Conservation (phyloP, 2,888 invertebrate genomes). For the Torymus auratus region DNA sequence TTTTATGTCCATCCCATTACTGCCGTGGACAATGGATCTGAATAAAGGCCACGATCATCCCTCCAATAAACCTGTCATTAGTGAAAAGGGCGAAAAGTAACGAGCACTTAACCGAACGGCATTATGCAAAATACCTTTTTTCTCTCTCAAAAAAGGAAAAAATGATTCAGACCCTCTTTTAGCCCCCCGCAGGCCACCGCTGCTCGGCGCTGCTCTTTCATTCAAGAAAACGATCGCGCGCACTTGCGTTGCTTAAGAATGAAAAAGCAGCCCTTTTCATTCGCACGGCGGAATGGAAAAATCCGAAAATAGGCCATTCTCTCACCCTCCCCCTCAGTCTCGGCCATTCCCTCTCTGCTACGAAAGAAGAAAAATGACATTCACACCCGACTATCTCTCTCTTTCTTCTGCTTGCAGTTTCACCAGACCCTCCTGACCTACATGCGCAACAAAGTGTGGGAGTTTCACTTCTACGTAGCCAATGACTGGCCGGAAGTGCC, state of each 20-base stretch:
- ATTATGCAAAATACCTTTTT: too few relatives aligned
- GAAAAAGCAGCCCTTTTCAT: background rate
- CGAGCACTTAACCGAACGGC: too few relatives aligned
- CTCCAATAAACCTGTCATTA: too few relatives aligned
- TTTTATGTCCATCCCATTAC: too few relatives aligned
- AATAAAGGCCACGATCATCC: too few relatives aligned
- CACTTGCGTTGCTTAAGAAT: background rate
- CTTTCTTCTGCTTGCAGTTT: slow-evolving; percentile 81
- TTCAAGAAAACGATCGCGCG: too few relatives aligned
- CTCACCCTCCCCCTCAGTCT: background rate
- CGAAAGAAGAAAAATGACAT: background rate
- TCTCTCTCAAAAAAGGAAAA: too few relatives aligned
- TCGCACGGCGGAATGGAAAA: slow-evolving; percentile 8
- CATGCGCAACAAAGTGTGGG: slow-evolving; percentile 92
- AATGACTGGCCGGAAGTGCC: slow-evolving; percentile 90
- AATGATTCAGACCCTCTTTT: too few relatives aligned
- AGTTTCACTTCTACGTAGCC: slow-evolving; percentile 93
- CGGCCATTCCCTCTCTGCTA: background rate
- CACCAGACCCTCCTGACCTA: slow-evolving; percentile 94
- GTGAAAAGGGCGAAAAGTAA: too few relatives aligned
- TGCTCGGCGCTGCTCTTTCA: too few relatives aligned
- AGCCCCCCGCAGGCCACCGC: too few relatives aligned
- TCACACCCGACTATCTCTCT: background rate
- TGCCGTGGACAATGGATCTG: too few relatives aligned
- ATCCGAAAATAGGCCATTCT: slow-evolving; percentile 32